Evolutionary conservation across 2,113 vertebrate genomes (phyloP), one percentile per base, ranked within the genome.

Genomic region (Cariama cristata): DNA sequence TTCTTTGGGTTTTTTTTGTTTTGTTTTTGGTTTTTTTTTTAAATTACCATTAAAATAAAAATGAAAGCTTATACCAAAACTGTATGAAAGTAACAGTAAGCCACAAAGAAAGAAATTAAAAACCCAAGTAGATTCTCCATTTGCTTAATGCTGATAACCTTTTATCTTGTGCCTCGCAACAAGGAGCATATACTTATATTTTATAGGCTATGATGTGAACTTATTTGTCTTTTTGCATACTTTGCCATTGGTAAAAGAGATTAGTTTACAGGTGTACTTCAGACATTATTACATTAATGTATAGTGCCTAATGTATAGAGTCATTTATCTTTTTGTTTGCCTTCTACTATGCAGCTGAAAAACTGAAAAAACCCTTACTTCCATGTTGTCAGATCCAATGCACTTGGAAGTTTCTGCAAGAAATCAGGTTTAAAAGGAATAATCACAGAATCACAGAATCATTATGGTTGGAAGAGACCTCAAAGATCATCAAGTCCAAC

Each of bases 361-460:
- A 77, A 88, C 26, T 71, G 88, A 96, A 95, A 90, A 95, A 59
- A 7, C 20, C 42, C 90, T 91, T 93, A 79, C 24, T 97, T 96
- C 60, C 56, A 93, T 62, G 79, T 49, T 1, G 2, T 85, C 88
- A 91, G 94, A 94, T 96, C 76, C 76, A 87, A 56, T 62, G 45
- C 76, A 91, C 86, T 74, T 90, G 71, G 85, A 97, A 81, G 73
- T 35, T 38, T 83, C 62, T 71, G 66, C 88, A 87, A 81, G 90
- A 96, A 98, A 93, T 84, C 27, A 84, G 64, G 69, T 64, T 95
- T 86, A 86, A 96, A 97, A 96, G 6, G 17, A 97, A 86, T 69
- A 90, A 38, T 38, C 38, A 38, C 8, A 38, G 38, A 38, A 38
- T 38, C 38, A 38, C 38, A 38, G 38, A 38, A 38, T 38, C 38